These are phyloP conservation scores for Phrynocephalus versicolor DNA, from an alignment of 2,113 vertebrate species.

Conservation along the genomic window DNA sequence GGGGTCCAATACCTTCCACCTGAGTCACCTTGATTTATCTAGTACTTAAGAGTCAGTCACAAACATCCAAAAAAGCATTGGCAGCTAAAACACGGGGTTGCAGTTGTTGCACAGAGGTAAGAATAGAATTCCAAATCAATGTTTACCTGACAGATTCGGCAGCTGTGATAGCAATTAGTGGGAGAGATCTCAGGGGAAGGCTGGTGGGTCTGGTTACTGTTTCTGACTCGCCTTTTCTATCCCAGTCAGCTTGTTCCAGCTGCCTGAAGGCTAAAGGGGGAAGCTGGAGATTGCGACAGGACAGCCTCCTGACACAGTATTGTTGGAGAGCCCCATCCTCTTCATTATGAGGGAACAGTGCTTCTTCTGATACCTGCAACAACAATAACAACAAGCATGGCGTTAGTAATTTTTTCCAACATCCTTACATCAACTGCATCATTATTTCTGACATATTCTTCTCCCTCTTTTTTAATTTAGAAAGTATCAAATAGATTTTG, in stretches of 20 bases:
- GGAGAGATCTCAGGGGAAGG: slow-evolving; percentile 87
- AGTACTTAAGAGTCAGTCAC: not conserved
- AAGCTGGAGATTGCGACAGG: slow-evolving; percentile 86
- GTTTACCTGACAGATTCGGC: slow-evolving; percentile 90
- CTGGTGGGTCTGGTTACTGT: slow-evolving; percentile 82
- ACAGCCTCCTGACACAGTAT: slow-evolving; percentile 88
- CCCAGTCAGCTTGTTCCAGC: slow-evolving; percentile 88
- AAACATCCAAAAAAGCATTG: not conserved
- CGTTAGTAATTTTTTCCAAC: not conserved
- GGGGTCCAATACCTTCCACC: not conserved
- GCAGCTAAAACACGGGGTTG: not conserved
- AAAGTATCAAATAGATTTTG: not conserved
- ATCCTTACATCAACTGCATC: not conserved
- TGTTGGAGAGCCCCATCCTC: slow-evolving; percentile 78
- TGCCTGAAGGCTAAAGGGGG: slow-evolving; percentile 92
- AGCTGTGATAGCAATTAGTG: slow-evolving; percentile 92
- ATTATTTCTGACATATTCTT: not conserved
- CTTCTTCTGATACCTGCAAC: slow-evolving; percentile 84
- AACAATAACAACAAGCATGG: not conserved
- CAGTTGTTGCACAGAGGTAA: not conserved
- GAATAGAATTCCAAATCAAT: not conserved
- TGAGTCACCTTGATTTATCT: not conserved
- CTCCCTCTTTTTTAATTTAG: not conserved
- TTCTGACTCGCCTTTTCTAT: slow-evolving; percentile 80
- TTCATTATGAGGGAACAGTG: slow-evolving; percentile 74